Conservation (phyloP, 2,888 invertebrate species). For the Bombylius discolor region DNA sequence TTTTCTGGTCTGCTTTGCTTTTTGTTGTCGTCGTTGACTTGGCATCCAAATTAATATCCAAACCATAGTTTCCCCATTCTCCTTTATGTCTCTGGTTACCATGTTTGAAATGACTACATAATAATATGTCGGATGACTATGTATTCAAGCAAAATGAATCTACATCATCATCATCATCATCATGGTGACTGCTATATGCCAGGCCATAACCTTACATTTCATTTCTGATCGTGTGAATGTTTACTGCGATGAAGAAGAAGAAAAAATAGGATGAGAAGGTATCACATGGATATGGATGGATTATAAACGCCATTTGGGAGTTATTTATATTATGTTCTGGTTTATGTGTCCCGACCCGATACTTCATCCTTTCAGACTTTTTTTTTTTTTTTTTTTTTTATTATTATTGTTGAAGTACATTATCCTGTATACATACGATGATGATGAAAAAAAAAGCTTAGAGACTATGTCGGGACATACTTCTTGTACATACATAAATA, state of each 20-base stretch:
- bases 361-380: background rate
- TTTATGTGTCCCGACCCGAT: background rate
- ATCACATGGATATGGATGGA: too few relatives aligned
- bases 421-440: background rate
- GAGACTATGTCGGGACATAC: background rate
- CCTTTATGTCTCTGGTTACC: too few relatives aligned
- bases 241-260: background rate
- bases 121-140: too few relatives aligned
- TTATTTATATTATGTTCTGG: background rate
- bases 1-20: too few relatives aligned
- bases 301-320: background rate
- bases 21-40: too few relatives aligned
- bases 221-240: background rate
- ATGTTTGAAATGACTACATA: too few relatives aligned
- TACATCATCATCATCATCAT: too few relatives aligned
- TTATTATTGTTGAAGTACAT: background rate
- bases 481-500: background rate
- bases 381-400: background rate
- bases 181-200: too few relatives aligned
- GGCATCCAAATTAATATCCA: too few relatives aligned
- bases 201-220: background rate
- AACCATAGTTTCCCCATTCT: too few relatives aligned
- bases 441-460: background rate
- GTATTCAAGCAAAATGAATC: too few relatives aligned
- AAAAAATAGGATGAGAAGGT: too few relatives aligned